phyloP scores from a whole-genome alignment of 92 coral and sea anemone genomes.

The Anthopleura xanthogrammica region DNA sequence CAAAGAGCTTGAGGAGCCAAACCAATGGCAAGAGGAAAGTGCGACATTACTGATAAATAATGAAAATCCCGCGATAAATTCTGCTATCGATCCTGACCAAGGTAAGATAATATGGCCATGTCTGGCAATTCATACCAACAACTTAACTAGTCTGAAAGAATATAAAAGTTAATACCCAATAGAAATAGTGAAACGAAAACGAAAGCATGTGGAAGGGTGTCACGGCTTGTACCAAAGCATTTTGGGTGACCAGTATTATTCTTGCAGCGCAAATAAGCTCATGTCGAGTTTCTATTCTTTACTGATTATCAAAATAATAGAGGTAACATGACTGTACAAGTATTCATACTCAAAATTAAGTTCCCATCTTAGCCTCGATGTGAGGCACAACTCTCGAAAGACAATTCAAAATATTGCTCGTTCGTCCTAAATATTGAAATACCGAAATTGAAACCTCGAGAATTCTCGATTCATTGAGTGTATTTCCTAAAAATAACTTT shows the following conservation, averaged over 20 bases:
- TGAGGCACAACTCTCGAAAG: not conserved
- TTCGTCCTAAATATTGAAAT: not conserved
- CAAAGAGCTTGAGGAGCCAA: not conserved
- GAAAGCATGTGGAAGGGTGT: not conserved
- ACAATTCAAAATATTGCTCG: not conserved
- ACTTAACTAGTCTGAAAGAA: not conserved
- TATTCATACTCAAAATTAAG: not conserved
- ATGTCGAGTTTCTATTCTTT: too few species aligned
- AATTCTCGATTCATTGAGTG: too few species aligned
- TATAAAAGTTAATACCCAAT: not conserved
- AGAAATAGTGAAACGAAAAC: not conserved
- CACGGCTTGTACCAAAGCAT: too few species aligned
- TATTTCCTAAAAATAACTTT: too few species aligned
- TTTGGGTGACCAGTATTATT: too few species aligned
- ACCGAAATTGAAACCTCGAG: not conserved
- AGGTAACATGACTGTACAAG: not conserved
- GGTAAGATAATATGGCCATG: not conserved
- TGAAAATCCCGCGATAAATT: not conserved
- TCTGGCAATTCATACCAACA: not conserved
- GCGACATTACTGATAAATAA: not conserved
- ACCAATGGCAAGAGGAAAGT: conserved; percentile 9
- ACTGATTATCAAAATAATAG: not conserved
- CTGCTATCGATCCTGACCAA: conserved; percentile 7
- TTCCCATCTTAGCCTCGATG: not conserved
- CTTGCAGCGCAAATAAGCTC: too few species aligned